Conservation (phyloP, 2,888 invertebrate genomes). For the Conomelus anceps region DNA sequence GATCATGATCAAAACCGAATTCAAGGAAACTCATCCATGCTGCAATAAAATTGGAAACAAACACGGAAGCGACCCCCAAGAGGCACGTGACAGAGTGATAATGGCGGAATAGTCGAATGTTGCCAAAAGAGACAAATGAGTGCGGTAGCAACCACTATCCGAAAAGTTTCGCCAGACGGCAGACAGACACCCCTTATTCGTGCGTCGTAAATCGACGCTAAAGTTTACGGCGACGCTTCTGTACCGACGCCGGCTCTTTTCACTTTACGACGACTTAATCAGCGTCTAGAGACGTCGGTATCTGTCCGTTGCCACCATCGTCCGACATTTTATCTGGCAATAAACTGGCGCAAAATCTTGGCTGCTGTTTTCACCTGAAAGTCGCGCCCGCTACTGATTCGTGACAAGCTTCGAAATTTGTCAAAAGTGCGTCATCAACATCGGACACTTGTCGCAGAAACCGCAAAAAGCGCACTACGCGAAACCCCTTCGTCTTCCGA, state of each 20-base stretch:
- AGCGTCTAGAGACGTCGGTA: slow-evolving; percentile 1
- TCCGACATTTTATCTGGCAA: background rate
- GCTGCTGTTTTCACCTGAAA: background rate
- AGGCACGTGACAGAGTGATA: background rate
- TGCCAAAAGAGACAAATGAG: background rate
- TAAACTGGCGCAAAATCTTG: slow-evolving; percentile 3
- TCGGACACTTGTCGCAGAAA: background rate
- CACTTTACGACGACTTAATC: slow-evolving; percentile 12
- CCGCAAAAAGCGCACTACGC: background rate
- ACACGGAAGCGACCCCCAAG: background rate
- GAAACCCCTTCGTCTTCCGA: background rate
- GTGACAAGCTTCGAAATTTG: background rate
- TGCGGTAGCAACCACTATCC: background rate
- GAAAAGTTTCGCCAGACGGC: background rate
- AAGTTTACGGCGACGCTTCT: slow-evolving; percentile 6
- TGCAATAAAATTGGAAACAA: background rate
- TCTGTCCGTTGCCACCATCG: background rate
- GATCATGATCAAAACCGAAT: background rate
- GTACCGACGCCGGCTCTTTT: background rate
- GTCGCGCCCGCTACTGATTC: no score
- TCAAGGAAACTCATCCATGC: background rate
- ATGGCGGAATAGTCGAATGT: background rate
- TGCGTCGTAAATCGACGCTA: slow-evolving; percentile 9
- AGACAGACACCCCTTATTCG: background rate
- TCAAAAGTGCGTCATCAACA: background rate